Base-by-base conservation (phyloP, 2,888 invertebrate genomes). In the Meganola albula region DNA sequence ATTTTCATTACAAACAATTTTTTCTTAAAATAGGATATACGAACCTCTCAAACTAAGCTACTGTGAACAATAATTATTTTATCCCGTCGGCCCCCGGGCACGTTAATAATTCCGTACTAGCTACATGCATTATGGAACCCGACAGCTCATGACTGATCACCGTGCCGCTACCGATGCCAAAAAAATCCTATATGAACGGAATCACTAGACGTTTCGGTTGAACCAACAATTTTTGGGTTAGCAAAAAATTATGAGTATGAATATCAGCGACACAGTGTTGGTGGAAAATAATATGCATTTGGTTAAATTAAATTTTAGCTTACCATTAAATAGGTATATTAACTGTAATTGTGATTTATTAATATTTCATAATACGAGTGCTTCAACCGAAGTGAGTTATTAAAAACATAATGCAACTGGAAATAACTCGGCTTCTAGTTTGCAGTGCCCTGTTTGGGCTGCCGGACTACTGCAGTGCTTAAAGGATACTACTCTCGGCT, bases 111-210 rank as follows among this genome's bases (percentile, higher is more conserved):
- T 64, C 57, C 58, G 58, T 63, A 65, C 66, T 60, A 62, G 65
- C 53, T 53, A 44, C 59, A 55, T 62, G 72, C 74, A 75, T 75
- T 71, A 74, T 69, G 56, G 48, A 49, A 48, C 40, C 46, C 59
- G 74, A 68, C 71, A 66, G 64, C 58, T 32, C 42, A 63, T 76
- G 75, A 76, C 60, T 55, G 75, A 76, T 76, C 72, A 51, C 53
- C 48, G 34, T 37, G 36, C 34, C 40, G 46, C 50, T 54, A 53
- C 52, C 39, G 53, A 34, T 29, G 22, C 20, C 28, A 32, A 37
- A 53, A 52, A 53, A 37, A 7, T 46, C 23, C 40, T 26, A 27
- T 31, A 47, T 20, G 20, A 5, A 20, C 20, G 20, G 20, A 3
- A 20, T 20, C n/a, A 20, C 8, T 4, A 16, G 16, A 7, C 8